phyloP scores from a whole-genome alignment of 2,113 vertebrate genomes.

The Orientallactaga bullata region DNA sequence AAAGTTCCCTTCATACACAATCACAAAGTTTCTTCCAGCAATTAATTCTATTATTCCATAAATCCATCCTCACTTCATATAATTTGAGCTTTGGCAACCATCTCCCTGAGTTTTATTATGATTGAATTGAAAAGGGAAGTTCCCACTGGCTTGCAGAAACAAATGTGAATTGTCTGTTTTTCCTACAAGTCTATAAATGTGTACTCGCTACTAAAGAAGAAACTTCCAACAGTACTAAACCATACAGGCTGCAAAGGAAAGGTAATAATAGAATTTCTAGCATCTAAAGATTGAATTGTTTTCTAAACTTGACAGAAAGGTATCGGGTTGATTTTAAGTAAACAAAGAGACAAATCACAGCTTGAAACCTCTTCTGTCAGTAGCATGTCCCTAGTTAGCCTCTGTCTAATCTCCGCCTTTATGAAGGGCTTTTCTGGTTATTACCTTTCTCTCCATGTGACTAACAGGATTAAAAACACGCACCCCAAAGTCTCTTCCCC shows the following conservation, averaged over 20 bases:
- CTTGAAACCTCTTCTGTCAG: neutral
- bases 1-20: neutral
- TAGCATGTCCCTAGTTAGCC: neutral
- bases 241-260: neutral
- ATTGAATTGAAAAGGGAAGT: neutral
- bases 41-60: neutral
- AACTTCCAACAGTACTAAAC: neutral
- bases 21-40: neutral
- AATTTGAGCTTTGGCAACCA: neutral
- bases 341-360: neutral
- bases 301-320: neutral
- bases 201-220: neutral
- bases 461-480: neutral
- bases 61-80: neutral
- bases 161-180: neutral
- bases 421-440: neutral
- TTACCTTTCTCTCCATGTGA: neutral
- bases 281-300: neutral
- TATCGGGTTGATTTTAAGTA: slow-evolving; percentile 2
- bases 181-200: neutral
- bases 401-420: neutral
- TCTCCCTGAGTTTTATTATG: neutral
- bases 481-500: neutral
- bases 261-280: neutral
- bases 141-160: neutral